A percentile compares a stretch with the other conserved stretches of the same genome.
phyloP scores from a whole-genome alignment of 1,140 invertebrate genomes.

The Lepidurus apus region DNA sequence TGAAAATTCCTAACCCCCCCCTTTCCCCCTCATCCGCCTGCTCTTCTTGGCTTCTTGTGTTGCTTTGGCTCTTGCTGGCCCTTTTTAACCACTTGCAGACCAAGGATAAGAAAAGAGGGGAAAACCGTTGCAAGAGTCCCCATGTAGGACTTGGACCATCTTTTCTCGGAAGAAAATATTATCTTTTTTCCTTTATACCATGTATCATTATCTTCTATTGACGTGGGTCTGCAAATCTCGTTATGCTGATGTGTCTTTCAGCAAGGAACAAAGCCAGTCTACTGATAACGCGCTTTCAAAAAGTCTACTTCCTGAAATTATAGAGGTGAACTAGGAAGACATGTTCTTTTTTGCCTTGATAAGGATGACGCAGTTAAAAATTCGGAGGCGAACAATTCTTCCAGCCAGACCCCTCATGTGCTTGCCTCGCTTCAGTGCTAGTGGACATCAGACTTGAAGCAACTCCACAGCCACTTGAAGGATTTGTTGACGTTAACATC shows the following conservation, averaged over 20 bases:
- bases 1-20: constrained; percentile 19
- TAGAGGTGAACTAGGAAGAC: constrained; percentile 13
- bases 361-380: constrained; percentile 22
- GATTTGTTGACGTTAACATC: constrained; percentile 22
- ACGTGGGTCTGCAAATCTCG: neutral
- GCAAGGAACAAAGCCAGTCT: neutral
- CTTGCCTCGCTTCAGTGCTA: constrained; percentile 8
- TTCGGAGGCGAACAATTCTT: constrained; percentile 7
- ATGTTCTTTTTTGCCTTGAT: neutral
- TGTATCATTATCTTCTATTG: neutral
- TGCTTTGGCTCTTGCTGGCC: neutral
- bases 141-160: neutral
- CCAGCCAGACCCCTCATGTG: neutral
- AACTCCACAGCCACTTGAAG: constrained; percentile 21
- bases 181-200: neutral
- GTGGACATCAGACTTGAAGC: constrained; percentile 3
- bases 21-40: constrained; percentile 28
- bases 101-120: neutral
- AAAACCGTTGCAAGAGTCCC: constrained; percentile 9
- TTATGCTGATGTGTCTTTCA: neutral
- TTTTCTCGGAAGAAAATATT: constrained; percentile 5
- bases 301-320: constrained; percentile 8
- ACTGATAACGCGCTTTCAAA: neutral
- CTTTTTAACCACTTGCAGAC: constrained; percentile 19
- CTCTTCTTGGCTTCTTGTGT: constrained; percentile 24